A percentile compares a stretch with the other conserved stretches of the same genome.
Evolutionary conservation across 1,140 invertebrate species (phyloP).

Genomic region (Drosophila navojoa): DNA sequence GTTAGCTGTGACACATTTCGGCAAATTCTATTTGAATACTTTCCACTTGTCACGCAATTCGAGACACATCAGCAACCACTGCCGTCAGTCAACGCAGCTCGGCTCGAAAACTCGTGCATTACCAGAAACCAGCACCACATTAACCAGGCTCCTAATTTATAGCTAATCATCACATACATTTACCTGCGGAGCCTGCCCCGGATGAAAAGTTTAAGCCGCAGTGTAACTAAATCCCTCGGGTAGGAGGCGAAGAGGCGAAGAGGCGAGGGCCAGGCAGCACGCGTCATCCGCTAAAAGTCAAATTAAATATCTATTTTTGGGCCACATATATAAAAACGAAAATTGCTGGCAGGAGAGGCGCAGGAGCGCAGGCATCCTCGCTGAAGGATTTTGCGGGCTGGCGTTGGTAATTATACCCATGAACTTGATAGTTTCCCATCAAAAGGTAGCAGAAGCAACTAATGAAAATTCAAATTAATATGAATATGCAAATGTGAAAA

Average conservation of each 20-base stretch:
- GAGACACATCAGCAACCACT: slow-evolving; percentile 10
- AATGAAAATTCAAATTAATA: slow-evolving; percentile 47
- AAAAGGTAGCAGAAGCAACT: slow-evolving; percentile 39
- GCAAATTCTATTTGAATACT: slow-evolving; percentile 32
- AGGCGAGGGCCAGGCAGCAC: background rate
- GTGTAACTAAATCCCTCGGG: slow-evolving; percentile 33
- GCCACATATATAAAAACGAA: slow-evolving; percentile 46
- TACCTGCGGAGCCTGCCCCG: slow-evolving; percentile 15
- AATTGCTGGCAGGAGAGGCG: background rate
- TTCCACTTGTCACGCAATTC: slow-evolving; percentile 47
- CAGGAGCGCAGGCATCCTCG: background rate
- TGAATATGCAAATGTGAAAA: slow-evolving; percentile 55
- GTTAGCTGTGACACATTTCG: slow-evolving; percentile 17
- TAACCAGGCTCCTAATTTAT: slow-evolving; percentile 48
- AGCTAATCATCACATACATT: slow-evolving; percentile 41
- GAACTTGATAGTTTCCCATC: slow-evolving; percentile 58
- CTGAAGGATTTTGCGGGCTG: background rate
- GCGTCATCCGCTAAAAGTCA: slow-evolving; percentile 42
- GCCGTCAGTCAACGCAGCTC: slow-evolving; percentile 17
- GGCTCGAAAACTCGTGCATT: background rate
- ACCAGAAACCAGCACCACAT: slow-evolving; percentile 23
- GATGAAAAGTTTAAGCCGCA: slow-evolving; percentile 45
- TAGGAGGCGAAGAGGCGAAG: background rate
- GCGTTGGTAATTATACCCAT: slow-evolving; percentile 54
- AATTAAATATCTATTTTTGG: slow-evolving; percentile 58